Percentiles rank a stretch among this genome's conserved stretches.
phyloP scores from a whole-genome alignment of 1,140 invertebrate genomes.

The Drosophila biarmipes region DNA sequence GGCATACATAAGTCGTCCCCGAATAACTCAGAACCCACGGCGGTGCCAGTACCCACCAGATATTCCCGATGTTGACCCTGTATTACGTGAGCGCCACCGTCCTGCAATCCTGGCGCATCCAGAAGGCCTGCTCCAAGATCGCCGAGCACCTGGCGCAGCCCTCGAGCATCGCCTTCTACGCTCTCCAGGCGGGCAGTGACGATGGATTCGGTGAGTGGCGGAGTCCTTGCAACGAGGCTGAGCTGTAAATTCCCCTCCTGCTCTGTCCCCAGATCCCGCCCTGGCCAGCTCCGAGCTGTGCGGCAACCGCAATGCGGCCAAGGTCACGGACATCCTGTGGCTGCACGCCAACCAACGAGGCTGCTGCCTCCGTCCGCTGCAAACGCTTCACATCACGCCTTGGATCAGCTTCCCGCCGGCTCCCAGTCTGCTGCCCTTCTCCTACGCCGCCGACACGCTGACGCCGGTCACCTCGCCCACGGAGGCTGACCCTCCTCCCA shows the following conservation, averaged over 20 bases:
- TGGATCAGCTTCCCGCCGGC: constrained; percentile 77
- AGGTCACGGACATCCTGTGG: constrained; percentile 86
- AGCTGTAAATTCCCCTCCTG: neutral
- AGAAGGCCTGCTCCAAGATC: constrained; percentile 85
- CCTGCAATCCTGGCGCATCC: constrained; percentile 88
- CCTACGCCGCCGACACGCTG: constrained; percentile 39
- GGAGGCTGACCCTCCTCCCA: constrained; percentile 11
- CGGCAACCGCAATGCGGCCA: constrained; percentile 85
- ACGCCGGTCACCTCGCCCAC: constrained; percentile 46
- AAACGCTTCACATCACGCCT: constrained; percentile 81
- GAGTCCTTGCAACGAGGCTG: neutral
- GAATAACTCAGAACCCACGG: neutral
- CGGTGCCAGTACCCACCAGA: neutral
- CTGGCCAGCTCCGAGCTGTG: constrained; percentile 85
- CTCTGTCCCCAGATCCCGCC: constrained; percentile 55
- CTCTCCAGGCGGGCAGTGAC: constrained; percentile 75
- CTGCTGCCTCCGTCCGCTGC: constrained; percentile 85
- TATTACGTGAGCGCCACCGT: constrained; percentile 89
- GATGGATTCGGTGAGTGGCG: constrained; percentile 74
- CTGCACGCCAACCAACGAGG: constrained; percentile 85
- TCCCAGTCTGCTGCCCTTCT: constrained; percentile 69
- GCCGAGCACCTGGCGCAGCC: constrained; percentile 84
- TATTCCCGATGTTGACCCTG: constrained; percentile 85
- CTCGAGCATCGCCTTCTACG: constrained; percentile 74
- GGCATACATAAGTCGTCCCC: neutral